These are phyloP conservation scores for Chrysolina oricalcia DNA, from an alignment of 2,888 invertebrate genomes.

Conservation along the genomic window DNA sequence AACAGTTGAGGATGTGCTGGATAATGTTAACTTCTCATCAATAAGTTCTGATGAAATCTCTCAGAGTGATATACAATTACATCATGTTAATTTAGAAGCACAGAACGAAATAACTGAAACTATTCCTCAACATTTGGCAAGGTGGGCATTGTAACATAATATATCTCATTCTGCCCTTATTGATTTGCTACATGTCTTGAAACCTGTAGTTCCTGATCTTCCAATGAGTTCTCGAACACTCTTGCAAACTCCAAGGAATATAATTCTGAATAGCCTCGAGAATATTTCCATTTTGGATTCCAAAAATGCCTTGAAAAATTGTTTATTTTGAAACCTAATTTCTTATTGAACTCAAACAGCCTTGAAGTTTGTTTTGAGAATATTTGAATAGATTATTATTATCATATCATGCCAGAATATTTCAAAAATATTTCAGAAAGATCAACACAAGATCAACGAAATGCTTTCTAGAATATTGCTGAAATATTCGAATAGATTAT, in stretches of 20 bases:
- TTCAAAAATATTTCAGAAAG: no score
- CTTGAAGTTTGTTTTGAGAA: conserved; percentile 20
- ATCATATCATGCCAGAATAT: no score
- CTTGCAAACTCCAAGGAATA: conserved; percentile 14
- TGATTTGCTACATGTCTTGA: conserved; percentile 28
- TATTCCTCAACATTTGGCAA: conserved; percentile 15
- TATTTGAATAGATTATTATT: no score
- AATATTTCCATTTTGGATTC: conserved; percentile 38
- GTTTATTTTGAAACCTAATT: conserved; percentile 10
- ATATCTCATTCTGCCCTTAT: conserved; percentile 18
- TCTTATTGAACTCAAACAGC: conserved; percentile 7
- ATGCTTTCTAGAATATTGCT: no score
- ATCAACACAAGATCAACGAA: no score
- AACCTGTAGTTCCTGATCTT: conserved; percentile 27
- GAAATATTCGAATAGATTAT: no score
- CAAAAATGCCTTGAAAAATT: conserved; percentile 25
- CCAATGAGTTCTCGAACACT: conserved; percentile 11
- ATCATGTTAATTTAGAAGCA: conserved; percentile 21
- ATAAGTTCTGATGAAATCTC: conserved; percentile 25
- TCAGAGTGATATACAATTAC: conserved; percentile 21
- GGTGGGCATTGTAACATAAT: conserved; percentile 17
- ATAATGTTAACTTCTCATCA: conserved; percentile 18
- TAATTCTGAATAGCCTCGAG: conserved; percentile 25
- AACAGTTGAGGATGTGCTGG: conserved; percentile 9
- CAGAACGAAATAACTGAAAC: conserved; percentile 4